Conservation (phyloP, 2,113 vertebrate species). For the Labrus mixtus region DNA sequence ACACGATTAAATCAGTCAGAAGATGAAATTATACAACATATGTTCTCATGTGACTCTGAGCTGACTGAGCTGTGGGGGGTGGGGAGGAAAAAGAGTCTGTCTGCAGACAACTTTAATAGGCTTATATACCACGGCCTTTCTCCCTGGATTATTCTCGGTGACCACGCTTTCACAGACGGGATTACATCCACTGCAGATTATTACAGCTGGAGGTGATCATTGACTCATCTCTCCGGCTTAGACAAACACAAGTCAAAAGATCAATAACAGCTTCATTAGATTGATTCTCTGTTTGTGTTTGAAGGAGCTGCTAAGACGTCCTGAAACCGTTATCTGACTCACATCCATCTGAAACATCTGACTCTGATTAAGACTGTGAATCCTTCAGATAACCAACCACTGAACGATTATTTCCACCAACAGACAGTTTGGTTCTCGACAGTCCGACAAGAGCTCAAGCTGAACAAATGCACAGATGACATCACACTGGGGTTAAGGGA, state of each 20-base stretch:
- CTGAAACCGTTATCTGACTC: not conserved
- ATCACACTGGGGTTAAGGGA: no score
- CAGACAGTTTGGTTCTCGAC: no score
- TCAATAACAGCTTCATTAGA: not conserved
- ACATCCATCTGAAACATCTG: not conserved
- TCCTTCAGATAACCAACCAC: no score
- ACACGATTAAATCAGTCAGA: not conserved
- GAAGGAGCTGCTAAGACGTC: not conserved
- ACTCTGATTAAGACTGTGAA: not conserved
- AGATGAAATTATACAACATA: not conserved
- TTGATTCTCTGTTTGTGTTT: no score
- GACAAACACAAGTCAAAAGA: not conserved
- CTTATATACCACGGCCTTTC: slow-evolving; percentile 36
- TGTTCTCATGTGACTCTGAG: slow-evolving; percentile 4
- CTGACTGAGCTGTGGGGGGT: not conserved
- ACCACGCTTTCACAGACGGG: not conserved
- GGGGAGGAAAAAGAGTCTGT: not conserved
- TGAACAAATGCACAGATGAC: no score
- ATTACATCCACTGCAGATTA: not conserved
- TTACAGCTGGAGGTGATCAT: not conserved
- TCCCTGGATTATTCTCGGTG: slow-evolving; percentile 11
- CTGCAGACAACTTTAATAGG: slow-evolving; percentile 48
- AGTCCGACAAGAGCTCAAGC: no score
- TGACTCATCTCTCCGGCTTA: not conserved
- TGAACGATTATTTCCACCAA: no score